These are phyloP conservation scores for Bursaphelenchus mucronatus DNA, from an alignment of 1,140 invertebrate species.

Conservation along the genomic window DNA sequence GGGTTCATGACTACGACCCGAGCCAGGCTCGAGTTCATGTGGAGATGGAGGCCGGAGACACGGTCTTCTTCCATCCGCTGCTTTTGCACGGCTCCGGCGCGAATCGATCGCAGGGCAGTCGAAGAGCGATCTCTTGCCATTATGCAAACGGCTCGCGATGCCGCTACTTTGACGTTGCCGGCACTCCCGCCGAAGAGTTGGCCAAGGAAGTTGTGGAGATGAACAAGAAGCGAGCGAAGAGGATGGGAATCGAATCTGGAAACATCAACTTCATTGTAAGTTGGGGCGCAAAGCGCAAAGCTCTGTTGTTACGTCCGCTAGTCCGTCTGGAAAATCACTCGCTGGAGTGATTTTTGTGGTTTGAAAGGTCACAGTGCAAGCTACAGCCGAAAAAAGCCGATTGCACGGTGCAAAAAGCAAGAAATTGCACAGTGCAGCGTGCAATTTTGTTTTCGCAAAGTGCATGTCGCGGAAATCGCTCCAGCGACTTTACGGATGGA, in stretches of 20 bases:
- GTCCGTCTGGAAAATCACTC: too few relatives aligned
- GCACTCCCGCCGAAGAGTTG: constrained; percentile 70
- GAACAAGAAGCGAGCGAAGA: constrained; percentile 59
- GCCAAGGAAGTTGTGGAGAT: constrained; percentile 69
- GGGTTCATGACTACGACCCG: constrained; percentile 67
- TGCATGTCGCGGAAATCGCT: too few relatives aligned
- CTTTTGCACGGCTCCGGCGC: constrained; percentile 72
- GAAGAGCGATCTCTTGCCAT: constrained; percentile 76
- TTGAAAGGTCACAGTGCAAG: too few relatives aligned
- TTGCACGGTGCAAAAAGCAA: too few relatives aligned
- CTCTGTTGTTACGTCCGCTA: too few relatives aligned
- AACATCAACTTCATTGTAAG: constrained; percentile 30
- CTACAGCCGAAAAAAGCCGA: too few relatives aligned
- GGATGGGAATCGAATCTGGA: constrained; percentile 43
- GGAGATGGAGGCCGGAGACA: constrained; percentile 79
- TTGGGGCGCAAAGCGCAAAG: not conserved
- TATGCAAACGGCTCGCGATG: constrained; percentile 71
- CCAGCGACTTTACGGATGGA: too few relatives aligned
- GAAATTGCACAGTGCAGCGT: too few relatives aligned
- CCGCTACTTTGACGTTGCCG: constrained; percentile 72
- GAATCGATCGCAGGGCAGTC: not conserved
- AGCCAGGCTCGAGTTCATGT: constrained; percentile 66
- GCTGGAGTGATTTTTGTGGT: too few relatives aligned
- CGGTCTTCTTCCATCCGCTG: constrained; percentile 84
- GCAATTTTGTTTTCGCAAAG: too few relatives aligned